These are phyloP conservation scores for Notarius quadriscutis DNA, from an alignment of 2,113 vertebrate species.

Conservation along the genomic window DNA sequence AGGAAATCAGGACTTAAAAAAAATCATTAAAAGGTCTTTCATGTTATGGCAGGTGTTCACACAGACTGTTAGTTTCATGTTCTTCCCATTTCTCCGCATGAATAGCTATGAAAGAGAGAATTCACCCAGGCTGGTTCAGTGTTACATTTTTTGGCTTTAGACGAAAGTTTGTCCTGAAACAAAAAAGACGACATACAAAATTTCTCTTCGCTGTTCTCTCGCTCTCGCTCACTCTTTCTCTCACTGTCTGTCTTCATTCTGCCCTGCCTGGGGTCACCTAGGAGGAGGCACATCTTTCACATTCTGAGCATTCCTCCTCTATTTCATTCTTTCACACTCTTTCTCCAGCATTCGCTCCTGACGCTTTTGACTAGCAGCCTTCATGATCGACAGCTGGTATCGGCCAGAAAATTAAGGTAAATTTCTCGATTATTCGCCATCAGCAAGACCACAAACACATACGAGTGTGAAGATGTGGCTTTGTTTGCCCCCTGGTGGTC, in stretches of 20 bases:
- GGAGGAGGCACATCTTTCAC: constrained; percentile 60
- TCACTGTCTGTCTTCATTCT: constrained; percentile 4
- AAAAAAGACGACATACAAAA: neutral
- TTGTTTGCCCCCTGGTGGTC: constrained; percentile 18
- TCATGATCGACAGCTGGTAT: constrained; percentile 40
- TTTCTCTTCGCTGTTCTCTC: neutral
- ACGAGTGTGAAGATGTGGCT: neutral
- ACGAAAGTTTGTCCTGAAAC: constrained; percentile 40
- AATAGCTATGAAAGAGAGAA: neutral
- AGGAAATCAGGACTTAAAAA: constrained; percentile 1
- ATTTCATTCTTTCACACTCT: constrained; percentile 18
- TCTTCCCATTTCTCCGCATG: neutral
- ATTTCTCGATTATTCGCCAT: neutral
- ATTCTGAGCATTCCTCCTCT: constrained; percentile 69
- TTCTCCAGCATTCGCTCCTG: neutral
- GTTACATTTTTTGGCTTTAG: constrained; percentile 38
- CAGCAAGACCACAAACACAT: neutral
- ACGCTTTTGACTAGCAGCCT: constrained; percentile 12
- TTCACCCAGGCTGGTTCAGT: constrained; percentile 58
- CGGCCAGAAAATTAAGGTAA: constrained; percentile 7
- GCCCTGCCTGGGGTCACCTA: constrained; percentile 48
- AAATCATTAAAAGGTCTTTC: constrained; percentile 3
- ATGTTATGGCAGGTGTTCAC: constrained; percentile 9
- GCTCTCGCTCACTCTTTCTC: neutral
- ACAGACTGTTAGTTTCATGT: neutral